Base-by-base conservation (phyloP, 2,888 invertebrate species). In the Cephonodes hylas region DNA sequence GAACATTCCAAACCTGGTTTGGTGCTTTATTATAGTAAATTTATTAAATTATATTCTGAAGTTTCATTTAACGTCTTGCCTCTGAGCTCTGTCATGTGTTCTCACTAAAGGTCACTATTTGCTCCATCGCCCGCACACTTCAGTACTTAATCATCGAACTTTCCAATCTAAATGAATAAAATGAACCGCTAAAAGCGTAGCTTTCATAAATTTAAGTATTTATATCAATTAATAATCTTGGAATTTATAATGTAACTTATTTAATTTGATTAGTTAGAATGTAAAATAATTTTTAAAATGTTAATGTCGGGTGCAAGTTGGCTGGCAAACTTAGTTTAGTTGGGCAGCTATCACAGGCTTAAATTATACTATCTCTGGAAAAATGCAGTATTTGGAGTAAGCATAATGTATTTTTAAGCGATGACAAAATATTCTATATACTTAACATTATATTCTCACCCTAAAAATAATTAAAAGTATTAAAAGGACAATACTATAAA, bases 1-100 rank as follows among this genome's bases (percentile, higher is more conserved):
- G 88, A 88, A 91, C 91, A 91, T 91, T 91, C 91, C 91, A 89
- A 91, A 91, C 91, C 72, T 87, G 80, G 90, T 91, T 91, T 91
- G 91, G 91, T 91, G 90, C 90, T 91, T 86, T 86, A 83, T 85
- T 84, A 80, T 85, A 90, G 89, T 89, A 89, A 91, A 89, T 80
- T 79, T 86, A 85, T 89, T 85, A 81, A 86, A 84, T 83, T 85
- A 79, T 75, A 72, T 58, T 69, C 61, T 80, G 81, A 67, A 83
- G 88, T 91, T 91, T 91, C 81, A 90, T 91, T 91, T 89, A 68
- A 68, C 64, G 64, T 68, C 80, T 84, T 83, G 84, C 85, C 88
- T 79, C 61, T 69, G 61, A 61, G 83, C 84, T 85, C 84, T 89
- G 83, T 81, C 61, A 65, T 67, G 70, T 69, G 68, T 62, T 68